Conservation (phyloP, 2,888 invertebrate species). For the Ischnus inquisitorius region DNA sequence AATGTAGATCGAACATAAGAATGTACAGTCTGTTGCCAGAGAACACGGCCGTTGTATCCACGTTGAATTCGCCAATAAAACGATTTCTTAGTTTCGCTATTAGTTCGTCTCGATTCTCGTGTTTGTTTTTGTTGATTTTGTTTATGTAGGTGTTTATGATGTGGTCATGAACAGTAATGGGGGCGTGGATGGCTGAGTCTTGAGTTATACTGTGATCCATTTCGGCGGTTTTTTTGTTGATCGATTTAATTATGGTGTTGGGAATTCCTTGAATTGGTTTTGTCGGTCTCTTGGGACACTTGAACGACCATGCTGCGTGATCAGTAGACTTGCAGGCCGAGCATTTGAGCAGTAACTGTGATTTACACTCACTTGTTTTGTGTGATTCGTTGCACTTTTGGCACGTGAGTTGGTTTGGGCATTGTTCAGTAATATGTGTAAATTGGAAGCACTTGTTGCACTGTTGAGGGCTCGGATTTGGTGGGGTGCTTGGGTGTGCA, state of each 20-base stretch:
- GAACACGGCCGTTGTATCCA: background rate
- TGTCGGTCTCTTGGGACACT: background rate
- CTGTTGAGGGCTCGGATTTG: too few species aligned
- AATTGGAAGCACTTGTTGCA: too few species aligned
- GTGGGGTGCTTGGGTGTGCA: too few species aligned
- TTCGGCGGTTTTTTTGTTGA: background rate
- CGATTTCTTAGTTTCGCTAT: background rate
- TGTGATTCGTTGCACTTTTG: background rate
- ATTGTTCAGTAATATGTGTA: too few species aligned
- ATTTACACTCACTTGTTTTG: background rate
- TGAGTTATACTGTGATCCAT: background rate
- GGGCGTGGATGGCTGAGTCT: background rate
- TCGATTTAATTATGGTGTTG: background rate
- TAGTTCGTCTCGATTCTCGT: background rate
- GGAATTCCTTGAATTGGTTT: background rate
- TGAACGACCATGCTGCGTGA: background rate
- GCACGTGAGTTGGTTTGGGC: background rate
- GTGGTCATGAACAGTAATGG: background rate
- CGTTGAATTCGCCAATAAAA: background rate
- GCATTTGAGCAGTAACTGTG: background rate
- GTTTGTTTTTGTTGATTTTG: background rate
- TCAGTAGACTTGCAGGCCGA: conserved; percentile 1
- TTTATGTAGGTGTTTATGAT: conserved; percentile 3
- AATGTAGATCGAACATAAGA: too few species aligned
- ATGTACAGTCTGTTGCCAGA: too few species aligned